phyloP scores from a whole-genome alignment of 2,113 vertebrate genomes.

The Dicerorhinus sumatrensis region DNA sequence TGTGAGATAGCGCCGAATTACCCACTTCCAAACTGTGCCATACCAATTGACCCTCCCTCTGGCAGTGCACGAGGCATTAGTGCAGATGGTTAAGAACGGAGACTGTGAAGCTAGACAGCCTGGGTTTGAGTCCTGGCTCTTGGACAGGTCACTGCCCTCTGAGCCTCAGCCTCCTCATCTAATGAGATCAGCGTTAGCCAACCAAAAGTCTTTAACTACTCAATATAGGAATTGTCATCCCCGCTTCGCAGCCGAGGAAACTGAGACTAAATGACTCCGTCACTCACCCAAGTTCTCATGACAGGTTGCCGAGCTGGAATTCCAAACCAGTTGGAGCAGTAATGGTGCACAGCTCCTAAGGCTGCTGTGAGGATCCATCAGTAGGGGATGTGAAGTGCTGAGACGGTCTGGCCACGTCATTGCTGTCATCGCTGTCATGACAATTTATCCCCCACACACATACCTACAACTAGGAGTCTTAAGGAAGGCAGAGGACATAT shows the following conservation, averaged over 20 bases:
- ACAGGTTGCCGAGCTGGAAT: neutral
- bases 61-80: neutral
- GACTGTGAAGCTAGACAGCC: neutral
- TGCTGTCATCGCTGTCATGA: neutral
- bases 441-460: neutral
- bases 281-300: neutral
- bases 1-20: neutral
- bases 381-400: neutral
- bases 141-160: neutral
- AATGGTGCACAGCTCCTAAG: rapidly evolving
- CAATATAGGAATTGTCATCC: neutral
- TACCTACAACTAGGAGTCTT: neutral
- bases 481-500: too few species aligned
- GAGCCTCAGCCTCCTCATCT: neutral
- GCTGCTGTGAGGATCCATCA: neutral
- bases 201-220: neutral
- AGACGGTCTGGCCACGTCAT: rapidly evolving
- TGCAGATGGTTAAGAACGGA: neutral
- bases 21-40: neutral
- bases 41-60: neutral
- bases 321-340: neutral
- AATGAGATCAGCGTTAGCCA: neutral
- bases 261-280: neutral
- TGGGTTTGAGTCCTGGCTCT: neutral
- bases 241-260: neutral